Percentiles rank a stretch among this genome's conserved stretches.
phyloP scores from a whole-genome alignment of 2,797 vertebrate genomes.

The Crenichthys baileyi region DNA sequence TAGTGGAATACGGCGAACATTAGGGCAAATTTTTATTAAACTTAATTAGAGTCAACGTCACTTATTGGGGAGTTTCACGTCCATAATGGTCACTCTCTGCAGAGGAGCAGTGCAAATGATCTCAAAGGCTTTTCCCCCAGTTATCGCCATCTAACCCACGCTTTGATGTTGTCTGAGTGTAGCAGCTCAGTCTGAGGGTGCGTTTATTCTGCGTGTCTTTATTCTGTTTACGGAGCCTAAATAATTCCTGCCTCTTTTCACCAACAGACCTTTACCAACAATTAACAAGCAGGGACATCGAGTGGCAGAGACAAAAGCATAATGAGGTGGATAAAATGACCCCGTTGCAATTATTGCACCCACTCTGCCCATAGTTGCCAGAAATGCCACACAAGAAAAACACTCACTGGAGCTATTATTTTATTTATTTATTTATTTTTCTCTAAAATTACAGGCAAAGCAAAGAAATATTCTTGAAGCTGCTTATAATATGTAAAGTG shows the following conservation, averaged over 20 bases:
- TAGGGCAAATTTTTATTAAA: conserved; percentile 83
- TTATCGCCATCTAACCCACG: conserved; percentile 82
- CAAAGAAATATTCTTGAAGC: not conserved
- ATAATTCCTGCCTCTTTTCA: conserved; percentile 82
- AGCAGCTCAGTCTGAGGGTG: conserved; percentile 74
- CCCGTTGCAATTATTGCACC: conserved; percentile 65
- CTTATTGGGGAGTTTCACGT: conserved; percentile 70
- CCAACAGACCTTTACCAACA: conserved; percentile 84
- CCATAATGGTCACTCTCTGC: conserved; percentile 79
- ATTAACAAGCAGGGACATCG: conserved; percentile 80
- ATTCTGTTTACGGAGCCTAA: conserved; percentile 84
- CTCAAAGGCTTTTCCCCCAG: conserved; percentile 76
- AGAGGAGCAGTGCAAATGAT: conserved; percentile 76
- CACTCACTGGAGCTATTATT: conserved; percentile 32
- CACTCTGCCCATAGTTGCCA: conserved; percentile 46
- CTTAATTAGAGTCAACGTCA: conserved; percentile 86
- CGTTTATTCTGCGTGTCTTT: conserved; percentile 67
- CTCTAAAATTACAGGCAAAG: conserved; percentile 13
- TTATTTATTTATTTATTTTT: conserved; percentile 24
- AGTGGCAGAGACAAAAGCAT: conserved; percentile 73
- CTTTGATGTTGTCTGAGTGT: conserved; percentile 83
- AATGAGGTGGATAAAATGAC: conserved; percentile 82
- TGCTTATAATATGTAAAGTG: not conserved
- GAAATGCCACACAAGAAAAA: conserved; percentile 48
- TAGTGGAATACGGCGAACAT: conserved; percentile 66